Base-by-base conservation (phyloP, 2,113 vertebrate species). In the Pleuronectes platessa region DNA sequence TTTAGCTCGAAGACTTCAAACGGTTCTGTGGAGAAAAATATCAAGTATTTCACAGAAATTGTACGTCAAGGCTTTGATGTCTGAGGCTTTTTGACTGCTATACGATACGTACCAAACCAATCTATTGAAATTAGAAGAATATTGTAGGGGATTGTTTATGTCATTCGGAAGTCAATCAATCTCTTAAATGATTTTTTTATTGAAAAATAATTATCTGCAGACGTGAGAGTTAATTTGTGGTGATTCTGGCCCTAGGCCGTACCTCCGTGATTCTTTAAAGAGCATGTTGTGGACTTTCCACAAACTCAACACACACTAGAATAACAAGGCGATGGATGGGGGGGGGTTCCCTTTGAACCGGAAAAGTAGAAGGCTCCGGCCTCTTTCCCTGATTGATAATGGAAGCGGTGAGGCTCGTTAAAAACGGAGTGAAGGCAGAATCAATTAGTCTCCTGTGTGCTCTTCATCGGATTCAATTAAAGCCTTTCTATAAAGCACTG, bases 401-500 rank as follows among this genome's bases (percentile, higher is more conserved):
- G 40, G 63, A 45, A 72, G 26, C 13, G 13, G 24, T 61, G 64
- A 69, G 79, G 74, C 82, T 68, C 26, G 78, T 79, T 88, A 78
- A 81, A 77, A 84, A 62, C 1, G 21, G 53, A 87, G 80, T 70
- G 74, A 89, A 78, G 80, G 74, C 82, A 68, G 74, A 92, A 90
- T 82, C 92, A 92, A 89, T 90, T 80, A 70, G 78, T 82, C 86
- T 89, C 87, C 86, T 82, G 81, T 80, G 77, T 79, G 75, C 65
- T 79, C n/a, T 68, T 68, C 81, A 72, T 79, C 83, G 83, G 78
- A 88, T 86, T 91, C 81, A 90, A 88, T 91, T 89, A 90, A 71
- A 81, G 84, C 69, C 67, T 81, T 86, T 88, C 91, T 87, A 90
- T 88, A 86, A 84, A 81, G 70, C 84, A 23, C 27, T 27, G 24